Evolutionary conservation across 2,113 vertebrate species (phyloP).

Genomic region (Colinus virginianus): DNA sequence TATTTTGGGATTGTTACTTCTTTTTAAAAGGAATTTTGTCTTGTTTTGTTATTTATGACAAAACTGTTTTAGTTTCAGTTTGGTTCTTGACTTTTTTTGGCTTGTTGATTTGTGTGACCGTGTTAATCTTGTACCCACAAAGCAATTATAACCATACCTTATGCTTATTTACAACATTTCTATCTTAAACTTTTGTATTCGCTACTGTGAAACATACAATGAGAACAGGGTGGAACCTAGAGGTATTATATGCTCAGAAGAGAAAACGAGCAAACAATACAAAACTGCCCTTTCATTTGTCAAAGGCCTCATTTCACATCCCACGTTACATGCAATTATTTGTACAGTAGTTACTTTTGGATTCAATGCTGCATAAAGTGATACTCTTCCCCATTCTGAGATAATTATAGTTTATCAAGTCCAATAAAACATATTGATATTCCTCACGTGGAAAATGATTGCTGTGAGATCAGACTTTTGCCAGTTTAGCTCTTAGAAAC

Average conservation of each 20-base stretch:
- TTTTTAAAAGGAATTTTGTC: background rate
- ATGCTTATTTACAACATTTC: conserved; percentile 7
- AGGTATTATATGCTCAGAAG: background rate
- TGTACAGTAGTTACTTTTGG: background rate
- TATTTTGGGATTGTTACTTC: background rate
- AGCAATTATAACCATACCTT: background rate
- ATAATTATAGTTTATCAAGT: background rate
- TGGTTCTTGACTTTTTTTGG: background rate
- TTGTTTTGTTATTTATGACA: background rate
- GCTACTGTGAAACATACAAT: background rate
- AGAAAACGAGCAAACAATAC: background rate
- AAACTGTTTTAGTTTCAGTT: background rate
- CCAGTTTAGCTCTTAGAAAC: background rate
- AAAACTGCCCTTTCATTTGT: background rate
- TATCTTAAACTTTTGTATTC: conserved; percentile 13
- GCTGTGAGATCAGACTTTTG: background rate
- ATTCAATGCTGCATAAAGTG: background rate
- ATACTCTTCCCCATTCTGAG: background rate
- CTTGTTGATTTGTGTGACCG: background rate
- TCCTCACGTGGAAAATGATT: background rate
- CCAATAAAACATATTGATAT: background rate
- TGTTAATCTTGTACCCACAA: background rate
- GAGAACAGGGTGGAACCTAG: background rate
- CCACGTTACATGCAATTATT: background rate
- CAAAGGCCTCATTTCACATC: background rate